Percentiles rank a stretch among this genome's conserved stretches.
These are phyloP conservation scores for Drosophila nigritarsus DNA, from an alignment of 2,888 invertebrate genomes.

Conservation along the genomic window DNA sequence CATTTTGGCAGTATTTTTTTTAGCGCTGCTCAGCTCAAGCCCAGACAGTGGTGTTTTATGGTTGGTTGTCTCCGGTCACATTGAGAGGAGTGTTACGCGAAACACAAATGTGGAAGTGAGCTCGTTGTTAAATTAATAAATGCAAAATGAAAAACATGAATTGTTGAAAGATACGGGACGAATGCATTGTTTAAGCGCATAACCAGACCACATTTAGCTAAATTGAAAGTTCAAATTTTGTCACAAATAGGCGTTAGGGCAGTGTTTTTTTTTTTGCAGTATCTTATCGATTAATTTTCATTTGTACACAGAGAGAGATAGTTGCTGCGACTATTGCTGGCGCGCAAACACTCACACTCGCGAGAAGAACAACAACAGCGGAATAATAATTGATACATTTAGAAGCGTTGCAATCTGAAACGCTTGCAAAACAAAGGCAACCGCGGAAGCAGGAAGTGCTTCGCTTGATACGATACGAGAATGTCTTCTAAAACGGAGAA, in stretches of 20 bases:
- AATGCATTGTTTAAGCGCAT: background rate
- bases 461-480: background rate
- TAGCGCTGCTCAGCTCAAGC: background rate
- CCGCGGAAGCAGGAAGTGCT: constrained; percentile 36
- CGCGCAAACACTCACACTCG: constrained; percentile 61
- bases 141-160: constrained; percentile 40
- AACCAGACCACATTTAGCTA: background rate
- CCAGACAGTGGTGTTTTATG: background rate
- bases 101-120: constrained; percentile 19
- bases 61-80: constrained; percentile 23
- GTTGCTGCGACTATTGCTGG: constrained; percentile 42
- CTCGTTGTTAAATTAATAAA: constrained; percentile 19
- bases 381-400: constrained; percentile 20
- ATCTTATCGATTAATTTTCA: constrained; percentile 51
- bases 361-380: constrained; percentile 8
- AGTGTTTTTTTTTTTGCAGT: constrained; percentile 9
- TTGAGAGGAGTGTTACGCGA: constrained; percentile 43
- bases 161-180: constrained; percentile 12
- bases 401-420: constrained; percentile 20
- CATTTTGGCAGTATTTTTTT: background rate
- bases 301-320: constrained; percentile 22
- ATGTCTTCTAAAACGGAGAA: constrained; percentile 44
- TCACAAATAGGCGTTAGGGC: background rate
- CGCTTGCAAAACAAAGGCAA: constrained; percentile 24
- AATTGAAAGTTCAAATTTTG: constrained; percentile 10